Evolutionary conservation across 2,888 invertebrate genomes (phyloP).

Genomic region (Pristionchus exspectatus): DNA sequence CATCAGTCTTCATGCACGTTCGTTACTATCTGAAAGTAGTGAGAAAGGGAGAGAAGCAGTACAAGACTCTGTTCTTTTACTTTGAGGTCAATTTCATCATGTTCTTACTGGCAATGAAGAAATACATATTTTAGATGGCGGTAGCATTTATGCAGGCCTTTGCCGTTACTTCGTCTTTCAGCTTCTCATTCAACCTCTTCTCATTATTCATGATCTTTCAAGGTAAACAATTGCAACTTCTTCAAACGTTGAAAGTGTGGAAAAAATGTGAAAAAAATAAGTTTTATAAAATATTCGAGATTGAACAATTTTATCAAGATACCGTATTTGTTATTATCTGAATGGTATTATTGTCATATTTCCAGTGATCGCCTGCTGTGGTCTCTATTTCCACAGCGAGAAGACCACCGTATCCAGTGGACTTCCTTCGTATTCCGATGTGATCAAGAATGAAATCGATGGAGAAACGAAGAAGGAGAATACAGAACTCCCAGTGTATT

Average conservation of each 20-base stretch:
- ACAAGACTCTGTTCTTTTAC: background rate
- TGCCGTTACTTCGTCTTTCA: background rate
- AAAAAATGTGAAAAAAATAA: too few relatives aligned
- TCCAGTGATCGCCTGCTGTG: background rate
- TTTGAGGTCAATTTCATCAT: background rate
- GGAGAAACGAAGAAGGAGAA: too few relatives aligned
- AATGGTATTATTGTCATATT: background rate
- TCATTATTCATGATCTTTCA: background rate
- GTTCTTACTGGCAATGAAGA: background rate
- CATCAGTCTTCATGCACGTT: background rate
- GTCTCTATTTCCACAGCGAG: background rate
- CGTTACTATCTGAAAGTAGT: background rate
- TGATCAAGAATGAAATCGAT: too few relatives aligned
- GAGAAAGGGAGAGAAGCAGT: background rate
- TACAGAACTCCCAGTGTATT: too few relatives aligned
- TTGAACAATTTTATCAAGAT: background rate
- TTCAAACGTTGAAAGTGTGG: too few relatives aligned
- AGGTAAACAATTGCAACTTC: background rate
- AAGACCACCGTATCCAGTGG: background rate
- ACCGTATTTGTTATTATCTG: too few relatives aligned
- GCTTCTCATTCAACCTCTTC: background rate
- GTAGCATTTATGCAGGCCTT: background rate
- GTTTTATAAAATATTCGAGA: too few relatives aligned
- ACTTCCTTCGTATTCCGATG: background rate
- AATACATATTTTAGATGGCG: background rate